phyloP scores from a whole-genome alignment of 1,140 invertebrate genomes.

The Drosophila santomea region DNA sequence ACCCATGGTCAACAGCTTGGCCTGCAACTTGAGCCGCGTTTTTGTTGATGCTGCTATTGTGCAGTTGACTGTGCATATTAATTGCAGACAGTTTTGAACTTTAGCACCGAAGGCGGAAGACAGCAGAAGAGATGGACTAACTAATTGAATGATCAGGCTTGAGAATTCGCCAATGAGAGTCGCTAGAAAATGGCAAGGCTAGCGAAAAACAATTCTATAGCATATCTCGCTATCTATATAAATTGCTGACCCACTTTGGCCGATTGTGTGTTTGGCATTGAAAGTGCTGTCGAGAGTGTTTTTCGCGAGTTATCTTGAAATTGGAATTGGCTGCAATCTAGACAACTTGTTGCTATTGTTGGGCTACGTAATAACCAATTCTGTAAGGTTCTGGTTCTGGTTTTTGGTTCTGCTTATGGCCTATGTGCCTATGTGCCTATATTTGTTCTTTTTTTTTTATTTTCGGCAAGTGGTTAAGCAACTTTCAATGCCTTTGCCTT shows the following conservation, averaged over 20 bases:
- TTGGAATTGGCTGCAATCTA: slow-evolving; percentile 54
- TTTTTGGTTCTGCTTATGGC: slow-evolving; percentile 33
- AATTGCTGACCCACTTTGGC: slow-evolving; percentile 55
- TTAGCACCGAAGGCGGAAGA: slow-evolving; percentile 54
- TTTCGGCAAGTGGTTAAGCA: slow-evolving; percentile 79
- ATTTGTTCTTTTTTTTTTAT: slow-evolving; percentile 15
- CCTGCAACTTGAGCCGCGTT: slow-evolving; percentile 23
- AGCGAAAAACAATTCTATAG: slow-evolving; percentile 20
- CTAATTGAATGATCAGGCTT: slow-evolving; percentile 47
- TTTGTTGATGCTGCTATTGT: slow-evolving; percentile 28
- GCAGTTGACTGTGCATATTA: slow-evolving; percentile 42
- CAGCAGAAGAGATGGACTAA: slow-evolving; percentile 30
- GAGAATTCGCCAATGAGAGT: slow-evolving; percentile 29
- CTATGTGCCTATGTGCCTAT: not conserved
- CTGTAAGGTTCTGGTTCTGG: slow-evolving; percentile 39
- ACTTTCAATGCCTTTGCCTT: slow-evolving; percentile 76
- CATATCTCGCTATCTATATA: slow-evolving; percentile 16
- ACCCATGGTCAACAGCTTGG: slow-evolving; percentile 8
- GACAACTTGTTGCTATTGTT: slow-evolving; percentile 38
- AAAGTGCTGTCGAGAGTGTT: slow-evolving; percentile 57
- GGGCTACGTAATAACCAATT: slow-evolving; percentile 51
- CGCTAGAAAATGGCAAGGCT: slow-evolving; percentile 20
- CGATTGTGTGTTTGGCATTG: slow-evolving; percentile 49
- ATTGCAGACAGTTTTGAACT: slow-evolving; percentile 48
- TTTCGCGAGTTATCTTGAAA: slow-evolving; percentile 41